Base-by-base conservation (phyloP, 2,113 vertebrate genomes). In the Carassius gibelio region DNA sequence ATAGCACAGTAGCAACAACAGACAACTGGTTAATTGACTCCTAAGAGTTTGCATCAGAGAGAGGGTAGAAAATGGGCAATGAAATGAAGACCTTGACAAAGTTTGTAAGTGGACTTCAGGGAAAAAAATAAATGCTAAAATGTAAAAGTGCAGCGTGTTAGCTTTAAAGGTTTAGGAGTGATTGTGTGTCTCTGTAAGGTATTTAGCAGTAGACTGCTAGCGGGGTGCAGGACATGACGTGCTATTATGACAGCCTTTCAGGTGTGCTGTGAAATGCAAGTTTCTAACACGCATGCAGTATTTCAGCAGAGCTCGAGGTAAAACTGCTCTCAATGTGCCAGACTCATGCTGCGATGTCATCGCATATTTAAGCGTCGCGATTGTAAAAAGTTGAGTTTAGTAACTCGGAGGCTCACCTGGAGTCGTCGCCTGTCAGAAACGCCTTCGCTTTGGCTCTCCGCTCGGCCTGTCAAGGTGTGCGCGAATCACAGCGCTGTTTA, bases 401-500 rank as follows among this genome's bases (percentile, higher is more conserved):
- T 81, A 84, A 85, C 82, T 88, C 79, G 76, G 87, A 90, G 85
- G 82, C 85, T 86, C 79, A 87, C 88, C 85, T 89, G 82, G 83
- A 88, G 88, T 86, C 86, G 81, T 86, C 34, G 11, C 66, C 83
- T 89, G 88, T 88, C 87, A 89, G 64, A 82, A 62, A 64, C 74
- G 50, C 81, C 77, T 81, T 77, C 34, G 13, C 87, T 87, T 82
- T 82, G 23, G 69, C 83, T 83, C 82, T 83, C 81, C 64, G 55
- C 86, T 66, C 50, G 59, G 85, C 68, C 86, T 91, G 90, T 88
- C 88, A 79, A 81, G 84, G 77, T 85, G 78, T 15, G 55, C 66
- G 34, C 64, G 71, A 90, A 90, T 90, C 90, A 89, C 81, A 89
- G 87, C 72, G 82, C 86, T 89, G 85, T 91, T 88, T 89, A 89